These are phyloP conservation scores for Erythrolamprus reginae DNA, from an alignment of 2,113 vertebrate genomes.

Conservation along the genomic window DNA sequence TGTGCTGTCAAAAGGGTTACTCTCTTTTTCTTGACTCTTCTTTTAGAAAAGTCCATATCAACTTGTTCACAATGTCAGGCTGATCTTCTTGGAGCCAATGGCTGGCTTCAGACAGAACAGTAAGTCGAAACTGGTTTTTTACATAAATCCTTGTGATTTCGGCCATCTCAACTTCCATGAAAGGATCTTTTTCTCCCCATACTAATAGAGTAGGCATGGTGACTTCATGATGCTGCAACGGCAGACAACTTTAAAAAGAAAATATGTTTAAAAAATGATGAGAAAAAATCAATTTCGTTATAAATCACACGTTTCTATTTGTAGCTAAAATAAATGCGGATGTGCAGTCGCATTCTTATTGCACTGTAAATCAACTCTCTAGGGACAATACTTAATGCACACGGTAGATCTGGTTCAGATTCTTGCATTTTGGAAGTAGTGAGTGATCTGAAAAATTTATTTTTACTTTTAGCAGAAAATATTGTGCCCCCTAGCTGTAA, in stretches of 20 bases:
- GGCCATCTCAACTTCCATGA: conserved; percentile 94
- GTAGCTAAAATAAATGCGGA: background rate
- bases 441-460: background rate
- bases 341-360: background rate
- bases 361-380: background rate
- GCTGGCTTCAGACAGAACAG: conserved; percentile 90
- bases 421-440: background rate
- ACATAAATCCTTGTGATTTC: conserved; percentile 90
- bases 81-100: conserved; percentile 99
- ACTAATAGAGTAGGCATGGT: conserved; percentile 86
- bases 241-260: conserved; percentile 79
- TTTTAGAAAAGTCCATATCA: conserved; percentile 98
- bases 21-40: conserved; percentile 84
- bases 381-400: background rate
- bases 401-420: background rate
- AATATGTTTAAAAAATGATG: conserved; percentile 25
- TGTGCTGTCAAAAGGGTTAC: conserved; percentile 47
- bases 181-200: conserved; percentile 92
- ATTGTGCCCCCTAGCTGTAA: background rate
- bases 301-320: background rate
- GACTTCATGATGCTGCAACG: conserved; percentile 84
- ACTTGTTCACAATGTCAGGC: conserved; percentile 93
- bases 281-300: background rate
- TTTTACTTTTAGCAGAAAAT: background rate
- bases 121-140: conserved; percentile 91